Conservation (phyloP, 2,888 invertebrate species). For the Agrotis exclamationis region DNA sequence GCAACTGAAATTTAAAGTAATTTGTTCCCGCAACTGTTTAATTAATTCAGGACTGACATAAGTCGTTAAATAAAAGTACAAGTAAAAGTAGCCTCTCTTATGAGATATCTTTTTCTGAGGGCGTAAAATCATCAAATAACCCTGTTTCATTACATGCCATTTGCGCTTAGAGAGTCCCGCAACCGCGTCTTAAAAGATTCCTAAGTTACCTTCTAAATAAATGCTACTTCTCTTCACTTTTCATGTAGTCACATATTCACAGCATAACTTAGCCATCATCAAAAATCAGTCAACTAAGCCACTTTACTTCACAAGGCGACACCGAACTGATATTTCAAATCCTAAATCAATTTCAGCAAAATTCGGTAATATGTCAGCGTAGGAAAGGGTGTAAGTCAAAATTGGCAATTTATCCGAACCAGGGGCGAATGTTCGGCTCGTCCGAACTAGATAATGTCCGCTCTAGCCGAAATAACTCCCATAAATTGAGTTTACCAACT, state of each 20-base stretch:
- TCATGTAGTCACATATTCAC: not conserved
- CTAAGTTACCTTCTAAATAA: not conserved
- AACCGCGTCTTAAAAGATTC: no score
- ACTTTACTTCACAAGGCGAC: constrained; percentile 27
- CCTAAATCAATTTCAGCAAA: constrained; percentile 53
- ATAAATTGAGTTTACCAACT: constrained; percentile 84
- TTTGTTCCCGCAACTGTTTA: no score
- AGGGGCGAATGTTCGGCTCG: constrained; percentile 65
- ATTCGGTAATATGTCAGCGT: constrained; percentile 61
- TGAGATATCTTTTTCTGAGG: no score
- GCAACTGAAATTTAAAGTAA: no score
- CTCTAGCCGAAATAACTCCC: constrained; percentile 79
- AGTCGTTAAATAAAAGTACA: no score
- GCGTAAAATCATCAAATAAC: no score
- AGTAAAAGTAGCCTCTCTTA: no score
- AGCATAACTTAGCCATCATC: not conserved
- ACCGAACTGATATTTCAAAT: constrained; percentile 42
- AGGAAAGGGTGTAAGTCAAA: constrained; percentile 80
- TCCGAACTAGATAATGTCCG: constrained; percentile 79
- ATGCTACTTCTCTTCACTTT: not conserved
- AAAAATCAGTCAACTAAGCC: constrained; percentile 14
- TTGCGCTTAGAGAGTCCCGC: no score
- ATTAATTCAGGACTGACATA: no score
- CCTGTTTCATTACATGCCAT: no score
- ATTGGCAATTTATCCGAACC: constrained; percentile 84